Base-by-base conservation (phyloP, 2,797 vertebrate species). In the Microctenopoma lineatum region DNA sequence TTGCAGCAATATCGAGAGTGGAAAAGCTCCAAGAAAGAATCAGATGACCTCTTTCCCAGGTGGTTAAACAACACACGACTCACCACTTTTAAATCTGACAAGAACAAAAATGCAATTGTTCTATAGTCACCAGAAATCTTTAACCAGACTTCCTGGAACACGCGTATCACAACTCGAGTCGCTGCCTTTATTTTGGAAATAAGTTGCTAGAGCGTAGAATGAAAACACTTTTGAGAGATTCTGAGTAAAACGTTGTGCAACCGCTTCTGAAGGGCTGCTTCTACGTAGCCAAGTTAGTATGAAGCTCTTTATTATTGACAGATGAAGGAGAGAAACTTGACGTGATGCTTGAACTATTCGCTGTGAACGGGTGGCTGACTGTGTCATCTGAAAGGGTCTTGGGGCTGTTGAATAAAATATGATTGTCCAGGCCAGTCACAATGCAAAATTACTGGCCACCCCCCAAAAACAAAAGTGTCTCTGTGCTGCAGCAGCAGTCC, bases 361-460 rank as follows among this genome's bases (percentile, higher is more conserved):
- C 59, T 67, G 52, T 32, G 56, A 66, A 75, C 59, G 73, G 75
- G 70, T 38, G 81, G 62, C 77, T 74, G 83, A 83, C 80, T 81
- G 77, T 87, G 70, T 84, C 73, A 48, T 84, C 84, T 81, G 63
- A 58, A 66, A 83, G 77, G 59, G 61, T 81, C 83, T 75, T 11
- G 25, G 57, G 66, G 62, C 89, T 77, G 86, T 87, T 92, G 91
- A 94, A 94, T 90, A 85, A 94, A 95, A 94, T 90, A 91, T 92
- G 86, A 93, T 79, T 87, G 79, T 87, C 75, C 32, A 29, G 50
- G 38, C 29, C 12, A 15, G 59, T 70, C 80, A 88, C 79, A 84
- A 84, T 85, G 81, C 75, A 29, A 73, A 83, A 80, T 75, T 54
- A 84, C 84, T 73, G 82, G 66, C 78, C 64, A 53, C 56, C 55